Evolutionary conservation across 2,797 vertebrate genomes (phyloP).

Genomic region (Acanthopagrus latus): DNA sequence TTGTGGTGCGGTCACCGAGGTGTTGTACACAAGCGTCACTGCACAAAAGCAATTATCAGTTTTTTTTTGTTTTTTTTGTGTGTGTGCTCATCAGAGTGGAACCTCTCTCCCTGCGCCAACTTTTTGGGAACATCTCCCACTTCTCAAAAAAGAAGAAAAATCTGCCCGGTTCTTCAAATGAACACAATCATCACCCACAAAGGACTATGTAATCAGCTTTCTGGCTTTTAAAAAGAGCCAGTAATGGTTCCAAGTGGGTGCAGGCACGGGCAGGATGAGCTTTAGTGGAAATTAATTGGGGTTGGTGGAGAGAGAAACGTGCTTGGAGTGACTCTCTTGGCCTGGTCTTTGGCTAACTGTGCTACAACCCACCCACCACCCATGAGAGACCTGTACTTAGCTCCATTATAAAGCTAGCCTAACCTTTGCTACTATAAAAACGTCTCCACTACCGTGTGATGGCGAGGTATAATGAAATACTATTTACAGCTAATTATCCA

Average conservation of each 20-base stretch:
- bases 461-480: constrained; percentile 71
- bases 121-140: not conserved
- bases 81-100: not conserved
- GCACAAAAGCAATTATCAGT: constrained; percentile 30
- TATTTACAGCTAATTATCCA: constrained; percentile 83
- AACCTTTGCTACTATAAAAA: constrained; percentile 79
- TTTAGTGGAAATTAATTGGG: constrained; percentile 72
- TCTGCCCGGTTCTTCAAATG: not conserved
- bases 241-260: constrained; percentile 12
- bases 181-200: constrained; percentile 21
- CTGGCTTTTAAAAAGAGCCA: constrained; percentile 21
- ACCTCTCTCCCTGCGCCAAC: constrained; percentile 4
- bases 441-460: constrained; percentile 37
- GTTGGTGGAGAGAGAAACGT: constrained; percentile 45
- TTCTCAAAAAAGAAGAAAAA: not conserved
- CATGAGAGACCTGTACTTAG: constrained; percentile 51
- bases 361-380: constrained; percentile 30
- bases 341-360: constrained; percentile 29
- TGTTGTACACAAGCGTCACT: constrained; percentile 20
- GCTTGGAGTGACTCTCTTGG: constrained; percentile 46
- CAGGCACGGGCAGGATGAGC: constrained; percentile 30
- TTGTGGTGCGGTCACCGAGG: constrained; percentile 15
- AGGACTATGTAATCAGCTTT: not conserved
- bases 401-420: constrained; percentile 61
- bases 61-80: too few relatives aligned